Evolutionary conservation across 2,888 invertebrate genomes (phyloP).

Genomic region (Galeruca laticollis): DNA sequence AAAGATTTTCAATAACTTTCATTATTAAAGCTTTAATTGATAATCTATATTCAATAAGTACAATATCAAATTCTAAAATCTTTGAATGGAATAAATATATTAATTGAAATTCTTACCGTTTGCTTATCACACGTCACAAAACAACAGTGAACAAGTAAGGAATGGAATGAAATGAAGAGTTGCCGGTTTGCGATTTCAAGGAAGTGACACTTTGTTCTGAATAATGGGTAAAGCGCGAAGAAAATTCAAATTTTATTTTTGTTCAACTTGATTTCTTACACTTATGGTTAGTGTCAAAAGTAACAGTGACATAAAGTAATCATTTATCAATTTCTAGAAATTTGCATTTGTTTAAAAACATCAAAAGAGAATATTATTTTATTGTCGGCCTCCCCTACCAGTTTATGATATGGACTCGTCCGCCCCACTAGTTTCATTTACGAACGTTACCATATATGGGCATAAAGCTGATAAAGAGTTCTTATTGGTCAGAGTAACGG

Average conservation of each 20-base stretch:
- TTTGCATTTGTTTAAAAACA: slow-evolving; percentile 46
- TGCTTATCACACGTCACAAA: slow-evolving; percentile 63
- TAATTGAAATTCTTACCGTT: slow-evolving; percentile 60
- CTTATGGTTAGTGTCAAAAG: slow-evolving; percentile 39
- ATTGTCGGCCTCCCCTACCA: slow-evolving; percentile 57
- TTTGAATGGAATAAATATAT: too few species aligned
- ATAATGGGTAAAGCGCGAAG: slow-evolving; percentile 53
- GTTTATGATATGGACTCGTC: slow-evolving; percentile 62
- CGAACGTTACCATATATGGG: slow-evolving; percentile 85
- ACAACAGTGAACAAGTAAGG: slow-evolving; percentile 62
- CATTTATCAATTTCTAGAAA: slow-evolving; percentile 46
- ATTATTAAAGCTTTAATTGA: neutral
- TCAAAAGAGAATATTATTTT: slow-evolving; percentile 45
- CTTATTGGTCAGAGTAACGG: slow-evolving; percentile 71
- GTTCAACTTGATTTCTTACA: slow-evolving; percentile 23
- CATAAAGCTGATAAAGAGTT: slow-evolving; percentile 77
- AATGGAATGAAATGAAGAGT: slow-evolving; percentile 60
- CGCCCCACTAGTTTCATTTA: slow-evolving; percentile 71
- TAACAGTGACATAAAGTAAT: slow-evolving; percentile 43
- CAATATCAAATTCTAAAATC: too few species aligned
- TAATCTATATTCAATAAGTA: neutral
- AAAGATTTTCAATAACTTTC: slow-evolving; percentile 30
- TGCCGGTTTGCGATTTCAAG: slow-evolving; percentile 60
- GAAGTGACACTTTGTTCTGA: slow-evolving; percentile 54
- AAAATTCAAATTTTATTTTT: slow-evolving; percentile 57